These are phyloP conservation scores for Neoitamus cyanurus DNA, from an alignment of 2,888 invertebrate genomes.

Conservation along the genomic window DNA sequence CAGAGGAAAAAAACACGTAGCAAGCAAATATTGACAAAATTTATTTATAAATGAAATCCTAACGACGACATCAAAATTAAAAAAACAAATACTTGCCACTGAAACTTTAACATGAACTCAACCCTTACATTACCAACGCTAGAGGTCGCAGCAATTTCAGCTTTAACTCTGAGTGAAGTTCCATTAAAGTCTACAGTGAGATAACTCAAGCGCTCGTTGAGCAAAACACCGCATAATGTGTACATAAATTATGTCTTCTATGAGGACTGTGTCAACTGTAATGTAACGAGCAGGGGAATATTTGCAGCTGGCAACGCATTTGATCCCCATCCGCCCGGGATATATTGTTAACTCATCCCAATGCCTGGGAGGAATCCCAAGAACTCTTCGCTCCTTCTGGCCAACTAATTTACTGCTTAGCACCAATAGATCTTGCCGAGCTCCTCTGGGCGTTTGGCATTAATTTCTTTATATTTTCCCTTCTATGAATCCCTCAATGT, in stretches of 20 bases:
- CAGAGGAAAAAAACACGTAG: no score
- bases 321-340: neutral
- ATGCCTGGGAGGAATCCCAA: neutral
- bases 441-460: slow-evolving; percentile 29
- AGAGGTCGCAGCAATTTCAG: no score
- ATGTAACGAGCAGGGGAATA: neutral
- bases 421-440: slow-evolving; percentile 13
- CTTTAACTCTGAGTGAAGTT: neutral
- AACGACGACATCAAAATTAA: no score
- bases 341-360: neutral
- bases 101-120: no score
- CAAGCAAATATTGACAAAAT: no score
- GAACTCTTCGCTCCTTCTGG: neutral
- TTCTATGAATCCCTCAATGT: slow-evolving; percentile 28
- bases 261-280: neutral
- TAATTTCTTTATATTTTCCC: slow-evolving; percentile 39
- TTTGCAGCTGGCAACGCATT: neutral
- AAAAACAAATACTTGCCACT: no score
- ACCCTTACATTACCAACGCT: no score
- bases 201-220: neutral
- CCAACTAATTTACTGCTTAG: slow-evolving; percentile 29
- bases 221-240: neutral
- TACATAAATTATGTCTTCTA: neutral
- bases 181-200: neutral
- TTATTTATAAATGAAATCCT: no score